phyloP scores from a whole-genome alignment of 2,888 invertebrate genomes.

The Hypomecis punctinalis region DNA sequence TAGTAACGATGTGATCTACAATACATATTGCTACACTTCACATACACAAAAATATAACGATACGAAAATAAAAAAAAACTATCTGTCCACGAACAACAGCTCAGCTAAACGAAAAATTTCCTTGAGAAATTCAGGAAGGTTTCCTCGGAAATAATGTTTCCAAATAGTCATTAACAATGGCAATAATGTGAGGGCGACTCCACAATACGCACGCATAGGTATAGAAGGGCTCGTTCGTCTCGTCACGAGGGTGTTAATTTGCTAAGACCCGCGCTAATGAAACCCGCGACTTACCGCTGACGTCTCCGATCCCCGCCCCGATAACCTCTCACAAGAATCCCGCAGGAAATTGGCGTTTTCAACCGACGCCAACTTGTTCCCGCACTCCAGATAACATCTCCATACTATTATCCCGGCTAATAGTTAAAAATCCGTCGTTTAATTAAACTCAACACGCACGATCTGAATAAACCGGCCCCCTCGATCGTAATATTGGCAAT shows the following conservation, averaged over 20 bases:
- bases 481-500: constrained; percentile 68
- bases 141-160: constrained; percentile 47
- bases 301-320: constrained; percentile 69
- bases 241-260: constrained; percentile 81
- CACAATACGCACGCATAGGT: constrained; percentile 44
- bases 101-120: neutral
- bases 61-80: neutral
- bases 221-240: constrained; percentile 56
- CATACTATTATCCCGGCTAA: constrained; percentile 48
- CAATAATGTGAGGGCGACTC: constrained; percentile 62
- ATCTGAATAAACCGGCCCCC: constrained; percentile 65
- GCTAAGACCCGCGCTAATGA: constrained; percentile 80
- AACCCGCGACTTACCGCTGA: constrained; percentile 77
- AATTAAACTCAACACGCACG: constrained; percentile 63
- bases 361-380: constrained; percentile 63
- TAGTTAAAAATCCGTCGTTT: constrained; percentile 52
- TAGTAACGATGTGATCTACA: too few species aligned
- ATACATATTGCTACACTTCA: too few species aligned
- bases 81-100: neutral
- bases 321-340: constrained; percentile 76
- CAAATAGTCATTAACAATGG: constrained; percentile 66
- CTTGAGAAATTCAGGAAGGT: constrained; percentile 20
- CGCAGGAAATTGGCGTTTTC: constrained; percentile 80
- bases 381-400: constrained; percentile 59
- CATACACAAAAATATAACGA: too few species aligned